Base-by-base conservation (phyloP, 2,888 invertebrate species). In the Melieria omissa region DNA sequence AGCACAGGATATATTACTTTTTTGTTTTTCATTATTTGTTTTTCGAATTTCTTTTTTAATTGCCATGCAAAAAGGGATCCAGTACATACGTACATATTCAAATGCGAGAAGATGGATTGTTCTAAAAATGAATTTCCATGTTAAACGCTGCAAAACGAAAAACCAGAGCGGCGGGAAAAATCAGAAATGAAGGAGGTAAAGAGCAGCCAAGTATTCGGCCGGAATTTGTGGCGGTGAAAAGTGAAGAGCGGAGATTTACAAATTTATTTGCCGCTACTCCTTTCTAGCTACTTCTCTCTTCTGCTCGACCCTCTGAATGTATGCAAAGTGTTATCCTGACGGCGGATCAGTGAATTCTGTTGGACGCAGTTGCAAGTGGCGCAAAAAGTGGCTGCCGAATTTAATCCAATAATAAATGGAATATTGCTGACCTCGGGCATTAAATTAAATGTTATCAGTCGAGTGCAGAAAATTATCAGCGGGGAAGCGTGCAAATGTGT, bases 381-480 rank as follows among this genome's bases (percentile, higher is more conserved):
- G 44, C 12, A 67, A 81, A 83, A 82, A 80, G 78, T 84, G 82
- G 83, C 85, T 85, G 81, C 82, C 83, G 80, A 83, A 85, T 83
- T 85, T 86, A 86, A 86, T 86, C 86, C 86, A 86, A 86, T 86
- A 87, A 86, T 85, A 86, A 87, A 86, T 86, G 86, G 84, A 85
- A 87, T 87, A 84, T 85, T 86, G 85, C 86, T 86, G 87, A 86
- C 86, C 86, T 86, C 85, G 86, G 86, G 86, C 86, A 86, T 86
- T 86, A 86, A 86, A 87, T 86, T 86, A 86, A 86, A 86, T 85
- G 86, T 86, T 86, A 86, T 86, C 86, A 84, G 86, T 80, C 81
- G 83, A 83, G 82, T 84, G 86, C 87, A 86, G 86, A 84, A 86
- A 85, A 86, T 86, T 85, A 87, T 86, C 87, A 84, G 73, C 71